Evolutionary conservation across 2,888 invertebrate genomes (phyloP).

Genomic region (Phaedon cochleariae): DNA sequence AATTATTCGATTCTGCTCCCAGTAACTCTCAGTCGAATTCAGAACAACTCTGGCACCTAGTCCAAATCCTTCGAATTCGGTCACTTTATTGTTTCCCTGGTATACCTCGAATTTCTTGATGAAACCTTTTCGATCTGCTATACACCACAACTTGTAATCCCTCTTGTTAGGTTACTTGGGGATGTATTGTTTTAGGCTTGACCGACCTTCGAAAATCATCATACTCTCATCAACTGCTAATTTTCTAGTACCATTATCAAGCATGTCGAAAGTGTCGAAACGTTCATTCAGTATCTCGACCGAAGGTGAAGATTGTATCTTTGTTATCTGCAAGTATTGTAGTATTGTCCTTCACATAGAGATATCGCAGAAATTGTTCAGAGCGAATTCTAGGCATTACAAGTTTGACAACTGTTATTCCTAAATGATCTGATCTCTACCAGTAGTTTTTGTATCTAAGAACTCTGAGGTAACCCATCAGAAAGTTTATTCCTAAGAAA

Average conservation of each 20-base stretch:
- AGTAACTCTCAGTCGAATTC: constrained; percentile 12
- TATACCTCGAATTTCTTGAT: constrained; percentile 17
- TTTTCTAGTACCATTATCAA: constrained; percentile 25
- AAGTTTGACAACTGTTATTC: constrained; percentile 4
- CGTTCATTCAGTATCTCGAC: constrained; percentile 17
- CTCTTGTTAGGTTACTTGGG: constrained; percentile 12
- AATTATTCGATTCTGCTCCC: constrained; percentile 12
- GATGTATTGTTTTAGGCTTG: constrained; percentile 32
- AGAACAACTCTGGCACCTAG: constrained; percentile 12
- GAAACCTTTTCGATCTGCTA: constrained; percentile 13
- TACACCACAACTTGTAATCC: constrained; percentile 10
- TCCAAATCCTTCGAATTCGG: constrained; percentile 8
- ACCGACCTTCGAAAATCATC: constrained; percentile 37
- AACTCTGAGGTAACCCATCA: constrained; percentile 17
- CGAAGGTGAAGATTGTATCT: constrained; percentile 25
- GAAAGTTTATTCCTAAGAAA: constrained; percentile 21
- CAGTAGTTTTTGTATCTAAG: constrained; percentile 21
- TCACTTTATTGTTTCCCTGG: constrained; percentile 15
- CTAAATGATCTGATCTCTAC: constrained; percentile 17
- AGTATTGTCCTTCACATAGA: constrained; percentile 32
- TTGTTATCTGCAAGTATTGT: constrained; percentile 22
- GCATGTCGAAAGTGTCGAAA: constrained; percentile 14
- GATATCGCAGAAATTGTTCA: constrained; percentile 17
- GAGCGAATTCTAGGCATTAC: constrained; percentile 22
- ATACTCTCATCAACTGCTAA: constrained; percentile 33